A percentile compares a stretch with the other conserved stretches of the same genome.
phyloP scores from a whole-genome alignment of 2,113 vertebrate species.

The Anguilla rostrata region DNA sequence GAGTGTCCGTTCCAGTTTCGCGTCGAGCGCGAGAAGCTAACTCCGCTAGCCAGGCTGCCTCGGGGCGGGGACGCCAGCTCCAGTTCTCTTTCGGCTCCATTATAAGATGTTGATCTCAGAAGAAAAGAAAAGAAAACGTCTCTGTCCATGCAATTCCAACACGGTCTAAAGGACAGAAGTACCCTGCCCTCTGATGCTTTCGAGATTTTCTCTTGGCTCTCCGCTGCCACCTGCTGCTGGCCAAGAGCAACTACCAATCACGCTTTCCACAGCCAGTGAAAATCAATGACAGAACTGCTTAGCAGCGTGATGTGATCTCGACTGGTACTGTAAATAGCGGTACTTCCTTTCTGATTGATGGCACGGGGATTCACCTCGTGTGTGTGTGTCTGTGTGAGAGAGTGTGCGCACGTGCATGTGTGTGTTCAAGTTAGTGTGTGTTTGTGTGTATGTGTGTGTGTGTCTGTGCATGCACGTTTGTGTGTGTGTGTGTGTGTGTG shows the following conservation, averaged over 20 bases:
- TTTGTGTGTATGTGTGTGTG: too few species aligned
- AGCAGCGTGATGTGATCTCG: neutral
- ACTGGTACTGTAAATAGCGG: neutral
- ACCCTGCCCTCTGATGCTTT: neutral
- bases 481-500: too few species aligned
- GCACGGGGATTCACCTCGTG: neutral
- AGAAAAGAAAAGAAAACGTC: neutral
- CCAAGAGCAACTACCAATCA: neutral
- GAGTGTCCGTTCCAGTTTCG: neutral
- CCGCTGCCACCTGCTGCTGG: slow-evolving; percentile 17
- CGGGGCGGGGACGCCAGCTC: neutral
- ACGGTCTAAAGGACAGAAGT: neutral
- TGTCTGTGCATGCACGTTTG: too few species aligned
- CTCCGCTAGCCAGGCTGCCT: neutral
- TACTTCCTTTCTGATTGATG: neutral
- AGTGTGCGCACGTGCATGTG: too few species aligned
- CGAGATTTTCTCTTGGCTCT: neutral
- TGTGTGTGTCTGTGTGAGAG: too few species aligned
- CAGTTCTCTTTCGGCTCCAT: neutral
- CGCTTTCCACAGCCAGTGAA: neutral
- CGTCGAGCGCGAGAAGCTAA: neutral
- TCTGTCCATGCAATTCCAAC: neutral
- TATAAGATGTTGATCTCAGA: neutral
- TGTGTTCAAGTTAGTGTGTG: too few species aligned
- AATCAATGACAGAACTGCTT: neutral